Conservation (phyloP, 2,888 invertebrate species). For the Pterobdella sp. region DNA sequence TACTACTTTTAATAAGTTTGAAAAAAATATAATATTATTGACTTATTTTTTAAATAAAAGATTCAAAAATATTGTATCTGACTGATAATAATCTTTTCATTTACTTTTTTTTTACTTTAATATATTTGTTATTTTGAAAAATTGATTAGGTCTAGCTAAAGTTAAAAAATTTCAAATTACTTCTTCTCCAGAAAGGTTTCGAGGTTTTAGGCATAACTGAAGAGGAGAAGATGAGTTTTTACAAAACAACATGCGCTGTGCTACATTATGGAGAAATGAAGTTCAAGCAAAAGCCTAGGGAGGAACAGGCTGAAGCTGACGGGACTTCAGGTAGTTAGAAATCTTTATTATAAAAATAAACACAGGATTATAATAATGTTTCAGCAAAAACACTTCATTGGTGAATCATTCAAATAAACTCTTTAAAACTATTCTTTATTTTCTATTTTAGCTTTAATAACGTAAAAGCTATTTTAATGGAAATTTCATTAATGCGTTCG, state of each 20-base stretch:
- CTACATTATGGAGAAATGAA: slow-evolving; percentile 99
- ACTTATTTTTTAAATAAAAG: too few species aligned
- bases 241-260: slow-evolving; percentile 92
- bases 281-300: slow-evolving; percentile 99
- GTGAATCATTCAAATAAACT: background rate
- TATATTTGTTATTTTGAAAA: too few species aligned
- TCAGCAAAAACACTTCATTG: background rate
- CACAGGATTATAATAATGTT: background rate
- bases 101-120: too few species aligned
- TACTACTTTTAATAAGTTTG: too few species aligned
- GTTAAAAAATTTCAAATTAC: background rate
- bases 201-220: slow-evolving; percentile 95
- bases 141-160: slow-evolving; percentile 5
- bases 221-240: slow-evolving; percentile 84
- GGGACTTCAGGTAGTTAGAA: slow-evolving; percentile 45
- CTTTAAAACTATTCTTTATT: too few species aligned
- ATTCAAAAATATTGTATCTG: too few species aligned
- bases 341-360: background rate
- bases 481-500: background rate
- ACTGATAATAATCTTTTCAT: too few species aligned
- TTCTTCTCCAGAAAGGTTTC: slow-evolving; percentile 78
- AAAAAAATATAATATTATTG: too few species aligned
- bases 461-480: background rate
- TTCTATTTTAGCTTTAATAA: background rate
- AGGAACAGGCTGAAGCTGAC: slow-evolving; percentile 69